Conservation (phyloP, 2,113 vertebrate genomes). For the Dipodomys ordii region DNA sequence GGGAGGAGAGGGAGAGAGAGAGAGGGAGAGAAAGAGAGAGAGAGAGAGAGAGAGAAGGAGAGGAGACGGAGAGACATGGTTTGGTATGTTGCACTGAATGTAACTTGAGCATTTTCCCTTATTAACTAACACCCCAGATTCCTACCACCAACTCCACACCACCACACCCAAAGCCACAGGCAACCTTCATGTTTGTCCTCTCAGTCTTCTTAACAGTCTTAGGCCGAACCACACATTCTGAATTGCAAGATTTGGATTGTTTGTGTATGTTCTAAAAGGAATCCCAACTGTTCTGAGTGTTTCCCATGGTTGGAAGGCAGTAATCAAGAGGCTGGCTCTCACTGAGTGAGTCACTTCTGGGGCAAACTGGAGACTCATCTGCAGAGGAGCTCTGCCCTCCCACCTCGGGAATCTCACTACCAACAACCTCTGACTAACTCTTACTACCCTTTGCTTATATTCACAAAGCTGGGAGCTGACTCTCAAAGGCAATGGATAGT, state of each 20-base stretch:
- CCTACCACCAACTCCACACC: conserved; percentile 29
- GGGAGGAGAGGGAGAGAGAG: not conserved
- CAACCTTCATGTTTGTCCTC: conserved; percentile 37
- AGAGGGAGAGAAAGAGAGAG: not conserved
- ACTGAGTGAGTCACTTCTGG: conserved; percentile 53
- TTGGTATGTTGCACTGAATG: not conserved
- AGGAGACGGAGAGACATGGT: not conserved
- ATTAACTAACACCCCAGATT: conserved; percentile 36
- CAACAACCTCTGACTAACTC: not conserved
- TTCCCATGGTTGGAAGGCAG: conserved; percentile 58
- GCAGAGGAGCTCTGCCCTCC: conserved; percentile 14
- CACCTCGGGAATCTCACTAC: not conserved
- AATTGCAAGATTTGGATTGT: conserved; percentile 62
- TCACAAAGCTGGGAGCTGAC: not conserved
- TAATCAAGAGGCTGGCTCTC: conserved; percentile 34
- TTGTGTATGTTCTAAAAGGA: conserved; percentile 69
- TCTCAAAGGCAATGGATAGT: conserved; percentile 41
- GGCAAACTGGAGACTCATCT: conserved; percentile 12
- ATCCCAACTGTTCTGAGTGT: conserved; percentile 64
- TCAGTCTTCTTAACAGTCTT: conserved; percentile 2
- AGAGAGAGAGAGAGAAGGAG: not conserved
- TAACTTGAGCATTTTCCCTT: conserved; percentile 32
- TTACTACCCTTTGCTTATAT: not conserved
- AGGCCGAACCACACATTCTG: conserved; percentile 62
- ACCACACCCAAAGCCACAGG: conserved; percentile 56